Percentiles rank a stretch among this genome's conserved stretches.
phyloP scores from a whole-genome alignment of 1,140 invertebrate genomes.

The Brachystomella parvula region DNA sequence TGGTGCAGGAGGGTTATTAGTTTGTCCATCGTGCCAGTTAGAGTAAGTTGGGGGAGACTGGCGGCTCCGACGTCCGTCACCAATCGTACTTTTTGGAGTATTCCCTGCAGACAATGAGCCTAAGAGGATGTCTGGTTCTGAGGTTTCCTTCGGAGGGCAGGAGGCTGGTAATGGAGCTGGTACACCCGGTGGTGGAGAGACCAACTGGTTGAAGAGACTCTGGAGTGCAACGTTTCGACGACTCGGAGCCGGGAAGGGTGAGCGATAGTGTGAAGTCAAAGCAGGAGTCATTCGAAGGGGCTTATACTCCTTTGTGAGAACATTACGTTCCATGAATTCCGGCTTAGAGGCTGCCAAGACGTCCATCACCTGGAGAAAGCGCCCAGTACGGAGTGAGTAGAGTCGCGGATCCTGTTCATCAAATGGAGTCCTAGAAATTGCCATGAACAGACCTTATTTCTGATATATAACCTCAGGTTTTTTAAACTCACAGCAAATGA shows the following conservation, averaged over 20 bases:
- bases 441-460: not conserved
- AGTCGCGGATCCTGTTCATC: constrained; percentile 20
- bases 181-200: not conserved
- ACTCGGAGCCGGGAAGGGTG: constrained; percentile 10
- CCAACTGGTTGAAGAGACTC: constrained; percentile 29
- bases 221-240: constrained; percentile 31
- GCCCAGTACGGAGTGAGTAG: constrained; percentile 19
- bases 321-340: constrained; percentile 25
- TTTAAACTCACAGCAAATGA: constrained; percentile 27
- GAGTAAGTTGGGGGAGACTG: not conserved
- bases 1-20: not conserved
- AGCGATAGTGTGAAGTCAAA: not conserved
- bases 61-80: not conserved
- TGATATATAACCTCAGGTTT: no score
- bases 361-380: constrained; percentile 20
- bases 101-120: not conserved
- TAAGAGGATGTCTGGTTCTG: constrained; percentile 6
- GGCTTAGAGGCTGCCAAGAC: constrained; percentile 15
- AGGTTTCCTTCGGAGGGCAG: not conserved
- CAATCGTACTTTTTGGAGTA: constrained; percentile 2
- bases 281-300: constrained; percentile 14
- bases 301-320: constrained; percentile 12
- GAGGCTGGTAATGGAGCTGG: not conserved
- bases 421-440: constrained; percentile 13
- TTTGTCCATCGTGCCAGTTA: not conserved